A percentile compares a stretch with the other conserved stretches of the same genome.
Conservation (phyloP, 2,797 vertebrate genomes). For the Pantherophis vulpinus region DNA sequence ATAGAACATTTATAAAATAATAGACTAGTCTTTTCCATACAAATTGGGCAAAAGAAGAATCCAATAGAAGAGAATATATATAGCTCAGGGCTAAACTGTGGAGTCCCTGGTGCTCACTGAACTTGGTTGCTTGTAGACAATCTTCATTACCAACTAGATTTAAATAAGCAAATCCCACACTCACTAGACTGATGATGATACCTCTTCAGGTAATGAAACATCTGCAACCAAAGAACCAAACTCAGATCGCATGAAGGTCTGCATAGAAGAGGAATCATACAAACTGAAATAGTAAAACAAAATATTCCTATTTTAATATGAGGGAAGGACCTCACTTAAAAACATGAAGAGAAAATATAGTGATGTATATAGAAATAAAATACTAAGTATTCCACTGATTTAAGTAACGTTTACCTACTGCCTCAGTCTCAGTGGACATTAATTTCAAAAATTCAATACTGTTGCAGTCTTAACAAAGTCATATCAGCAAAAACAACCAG, state of each 20-base stretch:
- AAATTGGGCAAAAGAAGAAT: not conserved
- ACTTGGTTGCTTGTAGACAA: not conserved
- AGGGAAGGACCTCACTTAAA: not conserved
- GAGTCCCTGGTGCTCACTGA: not conserved
- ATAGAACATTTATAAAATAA: not conserved
- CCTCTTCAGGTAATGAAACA: not conserved
- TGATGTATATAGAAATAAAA: not conserved
- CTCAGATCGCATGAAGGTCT: not conserved
- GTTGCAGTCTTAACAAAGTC: not conserved
- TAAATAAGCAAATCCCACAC: not conserved
- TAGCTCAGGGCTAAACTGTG: not conserved
- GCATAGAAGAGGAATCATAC: not conserved
- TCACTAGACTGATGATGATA: not conserved
- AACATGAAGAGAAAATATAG: not conserved
- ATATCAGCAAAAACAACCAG: not conserved
- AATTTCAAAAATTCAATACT: not conserved
- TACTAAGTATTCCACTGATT: not conserved
- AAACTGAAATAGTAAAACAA: not conserved
- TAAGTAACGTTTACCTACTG: not conserved
- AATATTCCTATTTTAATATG: not conserved
- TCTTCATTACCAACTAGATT: not conserved
- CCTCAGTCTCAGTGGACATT: not conserved
- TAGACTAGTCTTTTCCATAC: not conserved
- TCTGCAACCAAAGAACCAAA: not conserved
- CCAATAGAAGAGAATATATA: not conserved